Conservation (phyloP, 2,113 vertebrate genomes). For the Ceyx margarethae region DNA sequence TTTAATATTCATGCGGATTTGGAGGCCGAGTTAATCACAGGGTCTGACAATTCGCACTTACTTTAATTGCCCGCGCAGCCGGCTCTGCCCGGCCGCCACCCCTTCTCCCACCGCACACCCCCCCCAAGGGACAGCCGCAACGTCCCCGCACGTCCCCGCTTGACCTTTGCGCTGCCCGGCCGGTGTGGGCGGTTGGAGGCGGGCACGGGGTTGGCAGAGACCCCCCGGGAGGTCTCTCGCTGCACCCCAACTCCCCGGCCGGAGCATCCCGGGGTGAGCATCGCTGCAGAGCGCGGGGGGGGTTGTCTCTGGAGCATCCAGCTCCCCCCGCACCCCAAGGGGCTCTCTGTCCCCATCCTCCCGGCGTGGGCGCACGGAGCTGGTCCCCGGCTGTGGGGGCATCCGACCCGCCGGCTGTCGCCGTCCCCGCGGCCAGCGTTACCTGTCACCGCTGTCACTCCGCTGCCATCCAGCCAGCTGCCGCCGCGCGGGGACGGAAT, state of each 20-base stretch:
- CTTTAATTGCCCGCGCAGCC: constrained; percentile 64
- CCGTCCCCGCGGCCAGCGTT: not conserved
- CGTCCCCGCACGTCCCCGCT: not conserved
- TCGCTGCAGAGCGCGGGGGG: not conserved
- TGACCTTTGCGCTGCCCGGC: not conserved
- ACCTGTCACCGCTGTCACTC: constrained; percentile 65
- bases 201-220: not conserved
- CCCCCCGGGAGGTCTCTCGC: not conserved
- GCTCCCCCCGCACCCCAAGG: too few relatives aligned
- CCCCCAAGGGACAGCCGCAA: not conserved
- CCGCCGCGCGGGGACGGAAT: constrained; percentile 30
- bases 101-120: not conserved
- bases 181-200: fast-evolving
- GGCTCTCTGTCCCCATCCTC: not conserved
- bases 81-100: not conserved
- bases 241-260: fast-evolving
- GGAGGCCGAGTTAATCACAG: constrained; percentile 74
- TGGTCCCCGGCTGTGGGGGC: not conserved
- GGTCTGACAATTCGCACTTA: constrained; percentile 73
- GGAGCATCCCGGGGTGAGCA: not conserved
- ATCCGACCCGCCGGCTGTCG: not conserved
- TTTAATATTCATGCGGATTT: constrained; percentile 87
- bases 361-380: fast-evolving
- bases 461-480: constrained; percentile 50
- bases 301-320: not conserved